Percentiles rank a stretch among this genome's conserved stretches.
phyloP scores from a whole-genome alignment of 2,797 vertebrate genomes.

The Peromyscus nudipes region DNA sequence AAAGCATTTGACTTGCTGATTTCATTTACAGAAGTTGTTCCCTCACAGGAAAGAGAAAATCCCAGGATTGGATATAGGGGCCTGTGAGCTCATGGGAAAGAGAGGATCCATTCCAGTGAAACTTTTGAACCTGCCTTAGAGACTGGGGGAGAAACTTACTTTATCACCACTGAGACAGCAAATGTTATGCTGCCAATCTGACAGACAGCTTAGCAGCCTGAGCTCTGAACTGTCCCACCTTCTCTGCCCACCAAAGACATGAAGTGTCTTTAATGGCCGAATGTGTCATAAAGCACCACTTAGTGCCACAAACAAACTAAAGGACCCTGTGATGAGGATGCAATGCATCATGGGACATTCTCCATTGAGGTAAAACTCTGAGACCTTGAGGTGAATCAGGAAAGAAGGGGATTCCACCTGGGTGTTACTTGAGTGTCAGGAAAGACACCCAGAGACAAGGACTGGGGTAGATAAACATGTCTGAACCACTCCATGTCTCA shows the following conservation, averaged over 20 bases:
- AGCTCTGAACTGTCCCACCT: accelerated
- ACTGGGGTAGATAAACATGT: neutral
- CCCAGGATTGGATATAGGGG: neutral
- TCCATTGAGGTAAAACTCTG: neutral
- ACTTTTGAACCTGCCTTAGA: too few relatives aligned
- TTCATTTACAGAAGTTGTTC: neutral
- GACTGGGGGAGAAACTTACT: neutral
- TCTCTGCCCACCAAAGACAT: too few relatives aligned
- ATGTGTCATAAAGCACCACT: neutral
- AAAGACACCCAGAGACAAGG: neutral
- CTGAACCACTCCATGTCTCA: neutral
- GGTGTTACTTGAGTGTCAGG: neutral
- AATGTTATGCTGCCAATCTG: neutral
- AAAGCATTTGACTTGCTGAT: neutral
- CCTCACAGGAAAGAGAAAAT: neutral
- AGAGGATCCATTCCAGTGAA: too few relatives aligned
- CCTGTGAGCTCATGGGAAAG: neutral
- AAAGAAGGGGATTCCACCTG: neutral
- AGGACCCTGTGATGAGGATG: neutral
- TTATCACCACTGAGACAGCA: neutral
- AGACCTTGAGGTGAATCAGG: neutral
- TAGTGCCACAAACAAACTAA: neutral
- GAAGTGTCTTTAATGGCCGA: neutral
- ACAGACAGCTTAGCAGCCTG: neutral
- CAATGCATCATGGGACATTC: accelerated